Percentiles rank a stretch among this genome's conserved stretches.
phyloP scores from a whole-genome alignment of 2,797 vertebrate genomes.

The Xenops minutus region DNA sequence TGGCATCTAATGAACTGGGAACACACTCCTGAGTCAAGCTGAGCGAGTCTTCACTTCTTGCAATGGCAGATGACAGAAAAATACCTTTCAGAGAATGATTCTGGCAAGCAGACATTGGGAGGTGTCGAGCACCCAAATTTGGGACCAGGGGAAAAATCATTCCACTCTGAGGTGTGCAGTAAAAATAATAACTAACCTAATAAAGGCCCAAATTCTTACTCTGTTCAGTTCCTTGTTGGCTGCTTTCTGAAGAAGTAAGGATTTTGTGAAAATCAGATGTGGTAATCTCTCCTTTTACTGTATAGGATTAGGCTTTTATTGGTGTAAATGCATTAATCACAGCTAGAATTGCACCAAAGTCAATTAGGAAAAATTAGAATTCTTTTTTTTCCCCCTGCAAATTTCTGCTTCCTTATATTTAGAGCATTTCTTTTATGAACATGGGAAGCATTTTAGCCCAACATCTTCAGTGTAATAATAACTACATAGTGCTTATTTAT shows the following conservation, averaged over 20 bases:
- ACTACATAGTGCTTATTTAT: accelerated
- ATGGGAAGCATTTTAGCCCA: not conserved
- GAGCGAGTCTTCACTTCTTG: too few species aligned
- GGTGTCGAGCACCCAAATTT: not conserved
- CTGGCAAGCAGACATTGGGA: not conserved
- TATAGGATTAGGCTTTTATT: not conserved
- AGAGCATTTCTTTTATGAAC: not conserved
- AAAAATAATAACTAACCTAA: not conserved
- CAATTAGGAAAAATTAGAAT: not conserved
- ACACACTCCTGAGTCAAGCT: not conserved
- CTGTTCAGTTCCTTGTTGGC: not conserved
- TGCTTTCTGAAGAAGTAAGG: not conserved
- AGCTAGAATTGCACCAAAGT: not conserved
- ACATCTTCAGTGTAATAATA: not conserved
- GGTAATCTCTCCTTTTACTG: not conserved
- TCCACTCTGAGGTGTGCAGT: too few species aligned
- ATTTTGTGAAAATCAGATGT: not conserved
- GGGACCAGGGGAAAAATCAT: not conserved
- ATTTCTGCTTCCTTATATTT: not conserved
- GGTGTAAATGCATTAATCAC: not conserved
- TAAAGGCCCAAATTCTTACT: not conserved
- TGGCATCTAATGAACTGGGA: accelerated
- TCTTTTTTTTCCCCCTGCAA: not conserved
- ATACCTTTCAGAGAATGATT: not conserved
- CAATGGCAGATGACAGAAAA: not conserved